Base-by-base conservation (phyloP, 2,888 invertebrate species). In the Caenorhabditis zanzibari region DNA sequence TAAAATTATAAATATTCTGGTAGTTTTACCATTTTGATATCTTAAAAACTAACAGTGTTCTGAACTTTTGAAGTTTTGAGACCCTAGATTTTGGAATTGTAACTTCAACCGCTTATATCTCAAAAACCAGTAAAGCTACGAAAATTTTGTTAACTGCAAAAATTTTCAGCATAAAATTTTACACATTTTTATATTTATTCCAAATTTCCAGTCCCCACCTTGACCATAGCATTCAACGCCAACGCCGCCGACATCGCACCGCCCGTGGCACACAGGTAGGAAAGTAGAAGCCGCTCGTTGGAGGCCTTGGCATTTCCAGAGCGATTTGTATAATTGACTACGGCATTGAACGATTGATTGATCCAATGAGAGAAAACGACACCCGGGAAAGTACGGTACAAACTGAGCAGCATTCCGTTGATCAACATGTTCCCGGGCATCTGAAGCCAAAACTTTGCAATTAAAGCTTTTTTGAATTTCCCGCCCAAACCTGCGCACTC, bases 281-380 rank as follows among this genome's bases (percentile, higher is more conserved):
- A 85, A 14, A 95, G 94, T 9, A 86, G 52, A 1, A 88, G 82
- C 92, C 96, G 96, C 69, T 94, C 94, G 88, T 79, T 77, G 24
- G 79, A 87, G 4, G 80, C 76, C 22, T 82, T 76, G 16, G 56
- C 68, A 32, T 73, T 76, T 19, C 86, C 86, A 90, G 93, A 93
- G 66, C 98, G 95, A 93, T 99, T 99, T 41, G 98, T 97, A 93
- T 97, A 98, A 94, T 99, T 99, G 68, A 99, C 98, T n/a, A 97
- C 92, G 1, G 98, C 98, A 93, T 99, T 99, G 94, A 98, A 98
- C 35, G 83, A 75, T 71, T 86, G 86, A 66, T 86, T 86, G 54
- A 86, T 49, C 96, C 97, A 97, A 93, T 97, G 98, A 97, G 98
- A 98, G 94, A 98, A 97, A 72, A 97, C 94, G 9, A 97, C 96